Evolutionary conservation across 2,113 vertebrate genomes (phyloP).

Genomic region (Oreochromis spilurus): DNA sequence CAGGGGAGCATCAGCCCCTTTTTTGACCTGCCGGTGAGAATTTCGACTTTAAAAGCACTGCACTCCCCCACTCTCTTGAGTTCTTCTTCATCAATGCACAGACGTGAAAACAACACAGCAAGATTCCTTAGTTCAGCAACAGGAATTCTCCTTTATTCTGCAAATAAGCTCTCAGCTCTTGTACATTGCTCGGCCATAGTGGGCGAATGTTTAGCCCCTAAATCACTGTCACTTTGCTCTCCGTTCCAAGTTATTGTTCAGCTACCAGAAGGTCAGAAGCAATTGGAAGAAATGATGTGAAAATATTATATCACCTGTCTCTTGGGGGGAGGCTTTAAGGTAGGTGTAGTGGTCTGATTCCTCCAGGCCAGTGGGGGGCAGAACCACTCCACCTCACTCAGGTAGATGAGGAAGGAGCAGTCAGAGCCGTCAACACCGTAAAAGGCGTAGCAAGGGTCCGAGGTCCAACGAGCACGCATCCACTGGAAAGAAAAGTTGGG

Average conservation of each 20-base stretch:
- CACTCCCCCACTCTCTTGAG: background rate
- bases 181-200: background rate
- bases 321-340: constrained; percentile 66
- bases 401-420: constrained; percentile 95
- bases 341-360: constrained; percentile 76
- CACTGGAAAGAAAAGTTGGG: constrained; percentile 73
- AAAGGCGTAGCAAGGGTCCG: constrained; percentile 94
- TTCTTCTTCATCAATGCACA: background rate
- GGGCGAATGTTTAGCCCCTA: background rate
- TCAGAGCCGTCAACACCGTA: constrained; percentile 96
- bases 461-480: constrained; percentile 97
- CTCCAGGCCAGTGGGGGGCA: constrained; percentile 90
- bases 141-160: background rate
- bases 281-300: background rate
- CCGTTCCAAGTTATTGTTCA: background rate
- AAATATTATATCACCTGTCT: constrained; percentile 72
- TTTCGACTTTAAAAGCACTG: background rate
- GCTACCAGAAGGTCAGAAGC: background rate
- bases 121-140: background rate
- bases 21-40: background rate
- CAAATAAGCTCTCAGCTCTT: background rate
- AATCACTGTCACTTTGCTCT: background rate
- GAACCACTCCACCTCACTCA: constrained; percentile 98
- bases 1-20: background rate
- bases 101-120: background rate